phyloP scores from a whole-genome alignment of 1,140 invertebrate species.

The Heterodera schachtii region DNA sequence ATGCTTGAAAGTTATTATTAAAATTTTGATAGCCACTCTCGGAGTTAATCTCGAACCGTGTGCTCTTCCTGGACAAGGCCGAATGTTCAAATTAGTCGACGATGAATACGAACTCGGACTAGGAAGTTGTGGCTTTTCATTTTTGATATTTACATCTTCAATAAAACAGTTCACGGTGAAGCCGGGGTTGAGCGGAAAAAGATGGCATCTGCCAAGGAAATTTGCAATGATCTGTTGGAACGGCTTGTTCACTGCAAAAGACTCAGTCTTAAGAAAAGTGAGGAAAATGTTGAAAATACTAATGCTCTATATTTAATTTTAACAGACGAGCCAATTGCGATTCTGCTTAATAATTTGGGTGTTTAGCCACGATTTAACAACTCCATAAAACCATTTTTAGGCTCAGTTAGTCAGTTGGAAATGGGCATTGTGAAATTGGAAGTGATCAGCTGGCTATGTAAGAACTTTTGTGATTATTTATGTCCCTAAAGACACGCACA shows the following conservation, averaged over 20 bases:
- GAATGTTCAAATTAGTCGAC: constrained; percentile 73
- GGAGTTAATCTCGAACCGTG: constrained; percentile 76
- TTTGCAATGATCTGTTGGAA: constrained; percentile 46
- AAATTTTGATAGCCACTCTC: constrained; percentile 71
- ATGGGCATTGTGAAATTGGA: constrained; percentile 77
- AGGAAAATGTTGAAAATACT: neutral
- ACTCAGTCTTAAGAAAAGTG: constrained; percentile 28
- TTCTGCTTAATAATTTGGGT: constrained; percentile 81
- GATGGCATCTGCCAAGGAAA: constrained; percentile 65
- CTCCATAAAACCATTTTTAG: neutral
- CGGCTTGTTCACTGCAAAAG: constrained; percentile 37
- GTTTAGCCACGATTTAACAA: neutral
- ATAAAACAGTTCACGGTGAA: constrained; percentile 75
- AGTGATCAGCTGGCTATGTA: constrained; percentile 69
- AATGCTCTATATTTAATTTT: constrained; percentile 15
- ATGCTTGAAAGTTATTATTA: constrained; percentile 57
- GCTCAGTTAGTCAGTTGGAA: constrained; percentile 76
- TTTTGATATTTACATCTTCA: neutral
- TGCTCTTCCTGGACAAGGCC: constrained; percentile 73
- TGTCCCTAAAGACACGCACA: too few relatives aligned
- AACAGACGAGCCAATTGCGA: constrained; percentile 70
- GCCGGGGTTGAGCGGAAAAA: constrained; percentile 77
- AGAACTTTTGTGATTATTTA: constrained; percentile 28
- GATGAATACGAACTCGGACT: constrained; percentile 81
- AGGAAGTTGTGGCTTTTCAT: constrained; percentile 67